Base-by-base conservation (phyloP, 2,888 invertebrate species). In the Hyles lineata region DNA sequence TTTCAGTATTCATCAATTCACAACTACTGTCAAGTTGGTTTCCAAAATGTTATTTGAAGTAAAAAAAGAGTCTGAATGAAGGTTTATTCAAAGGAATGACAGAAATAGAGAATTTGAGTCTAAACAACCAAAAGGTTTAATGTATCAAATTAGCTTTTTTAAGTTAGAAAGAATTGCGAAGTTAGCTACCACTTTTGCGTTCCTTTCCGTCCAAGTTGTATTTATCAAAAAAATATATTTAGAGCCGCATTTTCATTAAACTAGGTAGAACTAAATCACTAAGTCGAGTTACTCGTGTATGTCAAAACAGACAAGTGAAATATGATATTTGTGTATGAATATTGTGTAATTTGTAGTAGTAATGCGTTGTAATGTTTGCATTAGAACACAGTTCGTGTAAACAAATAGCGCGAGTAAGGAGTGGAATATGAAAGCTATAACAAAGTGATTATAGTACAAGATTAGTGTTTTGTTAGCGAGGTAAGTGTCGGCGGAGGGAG, bases 391-490 rank as follows among this genome's bases (percentile, higher is more conserved):
- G 43, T 43, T 43, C 4, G 43, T 11, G 15, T 43, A 11, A 11
- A 43, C 15, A 43, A 23, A 43, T 67, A 19, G 21, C 19, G n/a
- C 4, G 29, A 8, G 23, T 70, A 15, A 8, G 4, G 29, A 8
- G 23, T 70, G 15, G 17, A 29, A 70, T 52, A 70, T 29, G 15
- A 55, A 32, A 70, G 29, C 15, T 6, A 58, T 55, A 29, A 29
- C 52, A 70, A 55, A 29, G 29, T 29, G 52, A 70, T 70, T 58
- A 70, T 70, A 70, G 58, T 80, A 80, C 77, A 81, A 79, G 80
- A 83, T 85, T 82, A 80, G 83, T 85, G 58, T 85, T 84, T 84
- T 83, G 85, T 83, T 83, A 72, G 78, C 73, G 71, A 77, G 76
- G 78, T 77, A 82, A 82, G 80, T 85, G 82, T 82, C 83, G 84